Percentiles rank a stretch among this genome's conserved stretches.
These are phyloP conservation scores for Mythimna loreyi DNA, from an alignment of 2,888 invertebrate species.

Conservation along the genomic window DNA sequence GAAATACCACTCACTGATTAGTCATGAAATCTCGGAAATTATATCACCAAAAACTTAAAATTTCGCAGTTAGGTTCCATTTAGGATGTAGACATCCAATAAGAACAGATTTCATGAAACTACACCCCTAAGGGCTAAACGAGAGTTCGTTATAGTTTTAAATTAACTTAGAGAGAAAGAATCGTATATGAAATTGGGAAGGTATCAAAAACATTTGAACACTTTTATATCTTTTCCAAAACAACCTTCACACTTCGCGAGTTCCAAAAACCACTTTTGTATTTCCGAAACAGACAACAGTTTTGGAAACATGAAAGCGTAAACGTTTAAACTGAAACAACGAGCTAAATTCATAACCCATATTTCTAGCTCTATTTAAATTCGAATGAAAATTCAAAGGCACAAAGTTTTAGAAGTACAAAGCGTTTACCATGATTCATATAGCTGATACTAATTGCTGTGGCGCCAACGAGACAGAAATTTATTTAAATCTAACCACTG, in stretches of 20 bases:
- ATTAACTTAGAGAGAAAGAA: no score
- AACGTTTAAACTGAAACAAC: conserved; percentile 10
- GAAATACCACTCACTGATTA: no score
- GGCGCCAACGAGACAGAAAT: conserved; percentile 73
- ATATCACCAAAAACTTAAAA: no score
- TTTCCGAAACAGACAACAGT: background rate
- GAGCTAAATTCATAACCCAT: conserved; percentile 25
- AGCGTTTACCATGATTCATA: conserved; percentile 61
- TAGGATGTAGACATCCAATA: no score
- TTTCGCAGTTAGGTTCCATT: no score
- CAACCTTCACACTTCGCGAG: background rate
- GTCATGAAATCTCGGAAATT: no score
- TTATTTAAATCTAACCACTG: conserved; percentile 69
- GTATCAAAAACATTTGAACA: background rate
- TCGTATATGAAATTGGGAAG: no score
- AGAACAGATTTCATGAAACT: no score
- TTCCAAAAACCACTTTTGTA: background rate
- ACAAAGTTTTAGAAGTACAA: conserved; percentile 57
- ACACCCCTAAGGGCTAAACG: no score
- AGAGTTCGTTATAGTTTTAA: background rate
- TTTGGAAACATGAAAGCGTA: background rate
- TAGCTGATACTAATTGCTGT: conserved; percentile 73
- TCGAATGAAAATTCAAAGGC: conserved; percentile 52
- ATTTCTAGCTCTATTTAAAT: conserved; percentile 52
- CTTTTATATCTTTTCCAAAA: background rate